Evolutionary conservation across 2,888 invertebrate species (phyloP).

Genomic region (Alloscopus bannaensis): DNA sequence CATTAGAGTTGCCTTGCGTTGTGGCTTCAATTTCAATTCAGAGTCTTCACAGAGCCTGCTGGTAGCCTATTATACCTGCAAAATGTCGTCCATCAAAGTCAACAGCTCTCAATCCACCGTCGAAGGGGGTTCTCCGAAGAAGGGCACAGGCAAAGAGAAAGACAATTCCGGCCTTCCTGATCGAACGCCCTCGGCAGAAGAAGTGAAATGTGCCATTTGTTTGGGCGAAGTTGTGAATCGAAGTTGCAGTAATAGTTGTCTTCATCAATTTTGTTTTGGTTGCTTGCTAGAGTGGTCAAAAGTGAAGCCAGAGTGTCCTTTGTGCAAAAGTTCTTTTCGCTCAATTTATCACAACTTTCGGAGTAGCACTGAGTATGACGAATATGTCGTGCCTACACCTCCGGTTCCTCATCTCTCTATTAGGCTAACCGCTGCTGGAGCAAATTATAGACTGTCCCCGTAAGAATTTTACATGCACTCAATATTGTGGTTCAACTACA

Average conservation of each 20-base stretch:
- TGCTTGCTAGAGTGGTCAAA: conserved; percentile 96
- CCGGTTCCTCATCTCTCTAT: conserved; percentile 66
- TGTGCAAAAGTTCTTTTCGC: conserved; percentile 94
- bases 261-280: conserved; percentile 95
- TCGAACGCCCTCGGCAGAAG: conserved; percentile 56
- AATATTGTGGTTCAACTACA: conserved; percentile 73
- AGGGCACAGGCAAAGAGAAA: conserved; percentile 27
- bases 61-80: no score
- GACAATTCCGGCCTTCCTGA: conserved; percentile 46
- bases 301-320: conserved; percentile 94
- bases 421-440: conserved; percentile 57
- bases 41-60: no score
- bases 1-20: not conserved
- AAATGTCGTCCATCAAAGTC: conserved; percentile 35
- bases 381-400: conserved; percentile 79
- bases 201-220: conserved; percentile 90
- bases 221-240: conserved; percentile 90
- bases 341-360: conserved; percentile 95
- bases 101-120: not conserved
- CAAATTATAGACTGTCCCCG: conserved; percentile 65
- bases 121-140: conserved; percentile 17
- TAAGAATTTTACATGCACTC: conserved; percentile 36
- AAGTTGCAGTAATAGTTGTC: conserved; percentile 93
- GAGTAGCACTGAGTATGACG: conserved; percentile 89
- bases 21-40: no score